phyloP scores from a whole-genome alignment of 1,140 invertebrate genomes.

The Aleiodes sp. region DNA sequence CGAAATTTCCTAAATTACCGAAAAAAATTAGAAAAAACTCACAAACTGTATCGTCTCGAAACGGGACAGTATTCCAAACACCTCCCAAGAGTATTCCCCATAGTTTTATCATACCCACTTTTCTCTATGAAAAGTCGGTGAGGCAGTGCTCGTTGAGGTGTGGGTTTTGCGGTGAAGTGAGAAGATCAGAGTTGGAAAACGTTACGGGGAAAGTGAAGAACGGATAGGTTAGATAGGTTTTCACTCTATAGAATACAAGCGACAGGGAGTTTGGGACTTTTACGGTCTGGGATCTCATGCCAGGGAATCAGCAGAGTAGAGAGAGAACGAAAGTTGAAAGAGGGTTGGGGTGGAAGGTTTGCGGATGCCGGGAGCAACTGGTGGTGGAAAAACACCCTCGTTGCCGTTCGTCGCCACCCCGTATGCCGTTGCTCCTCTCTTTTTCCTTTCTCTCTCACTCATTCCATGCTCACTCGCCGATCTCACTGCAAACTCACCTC shows the following conservation, averaged over 20 bases:
- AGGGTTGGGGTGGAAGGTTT: slow-evolving; percentile 43
- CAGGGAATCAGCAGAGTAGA: slow-evolving; percentile 39
- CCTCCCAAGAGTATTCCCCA: neutral
- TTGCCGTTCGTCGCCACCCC: slow-evolving; percentile 43
- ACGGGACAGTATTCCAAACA: neutral
- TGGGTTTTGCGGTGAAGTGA: slow-evolving; percentile 15
- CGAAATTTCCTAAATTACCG: no score
- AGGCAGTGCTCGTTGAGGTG: neutral
- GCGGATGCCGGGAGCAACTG: slow-evolving; percentile 65
- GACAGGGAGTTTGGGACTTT: slow-evolving; percentile 57
- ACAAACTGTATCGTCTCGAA: neutral
- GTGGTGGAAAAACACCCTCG: slow-evolving; percentile 67
- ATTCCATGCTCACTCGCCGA: slow-evolving; percentile 10
- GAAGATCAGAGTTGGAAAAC: slow-evolving; percentile 26
- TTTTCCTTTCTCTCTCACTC: slow-evolving; percentile 1
- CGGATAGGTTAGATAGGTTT: slow-evolving; percentile 23
- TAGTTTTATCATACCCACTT: slow-evolving; percentile 26
- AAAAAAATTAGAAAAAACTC: neutral
- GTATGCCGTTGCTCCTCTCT: slow-evolving; percentile 48
- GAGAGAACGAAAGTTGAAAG: neutral
- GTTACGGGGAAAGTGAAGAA: slow-evolving; percentile 5
- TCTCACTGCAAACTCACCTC: slow-evolving; percentile 42
- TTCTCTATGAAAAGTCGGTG: slow-evolving; percentile 14
- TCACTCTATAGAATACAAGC: neutral
- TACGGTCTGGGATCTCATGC: slow-evolving; percentile 53